Evolutionary conservation across 2,888 invertebrate species (phyloP).

Genomic region (Rhagophthalmus giganteus): DNA sequence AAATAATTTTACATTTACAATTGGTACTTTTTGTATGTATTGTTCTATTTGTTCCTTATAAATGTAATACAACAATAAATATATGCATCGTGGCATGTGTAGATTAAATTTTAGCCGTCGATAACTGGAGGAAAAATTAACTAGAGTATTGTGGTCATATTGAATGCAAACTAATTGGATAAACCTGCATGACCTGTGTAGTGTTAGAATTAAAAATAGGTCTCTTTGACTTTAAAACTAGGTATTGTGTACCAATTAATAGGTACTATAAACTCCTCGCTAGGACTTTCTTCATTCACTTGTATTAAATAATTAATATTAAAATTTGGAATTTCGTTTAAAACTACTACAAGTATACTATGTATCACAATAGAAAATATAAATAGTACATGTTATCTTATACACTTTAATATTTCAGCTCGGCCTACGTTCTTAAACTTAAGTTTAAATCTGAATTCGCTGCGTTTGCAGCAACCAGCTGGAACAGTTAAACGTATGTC

Average conservation of each 20-base stretch:
- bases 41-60: constrained; percentile 19
- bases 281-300: not conserved
- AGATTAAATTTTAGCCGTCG: constrained; percentile 25
- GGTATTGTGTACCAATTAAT: constrained; percentile 1
- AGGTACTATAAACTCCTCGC: no score
- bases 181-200: constrained; percentile 42
- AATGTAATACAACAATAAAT: constrained; percentile 22
- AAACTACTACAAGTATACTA: no score
- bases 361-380: no score
- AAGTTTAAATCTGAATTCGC: constrained; percentile 90
- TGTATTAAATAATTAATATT: constrained; percentile 1
- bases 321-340: no score
- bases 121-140: constrained; percentile 14
- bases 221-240: constrained; percentile 54
- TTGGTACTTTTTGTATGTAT: constrained; percentile 30
- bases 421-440: constrained; percentile 98
- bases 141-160: constrained; percentile 28
- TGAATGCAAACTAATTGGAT: constrained; percentile 35
- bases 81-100: constrained; percentile 38
- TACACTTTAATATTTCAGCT: constrained; percentile 72
- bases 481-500: constrained; percentile 81
- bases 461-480: constrained; percentile 83
- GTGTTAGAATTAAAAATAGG: constrained; percentile 35
- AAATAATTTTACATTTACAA: constrained; percentile 16
- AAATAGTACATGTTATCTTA: no score